Evolutionary conservation across 2,888 invertebrate species (phyloP).

Genomic region (Synergus itoensis): DNA sequence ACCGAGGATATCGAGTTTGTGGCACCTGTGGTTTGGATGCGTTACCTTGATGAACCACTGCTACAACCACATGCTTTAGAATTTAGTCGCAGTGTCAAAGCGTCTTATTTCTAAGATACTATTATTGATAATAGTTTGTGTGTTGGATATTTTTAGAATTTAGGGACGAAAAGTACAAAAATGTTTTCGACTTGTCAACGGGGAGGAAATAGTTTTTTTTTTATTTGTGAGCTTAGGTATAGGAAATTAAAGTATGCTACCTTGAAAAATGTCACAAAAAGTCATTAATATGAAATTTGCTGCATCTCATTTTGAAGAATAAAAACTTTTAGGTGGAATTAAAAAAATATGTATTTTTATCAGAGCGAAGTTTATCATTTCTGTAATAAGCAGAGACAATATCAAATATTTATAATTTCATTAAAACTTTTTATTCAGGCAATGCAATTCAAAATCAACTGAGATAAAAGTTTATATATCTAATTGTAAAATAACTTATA

Average conservation of each 20-base stretch:
- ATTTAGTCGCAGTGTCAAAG: not conserved
- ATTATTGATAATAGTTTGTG: not conserved
- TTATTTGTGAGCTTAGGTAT: no score
- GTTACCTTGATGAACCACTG: not conserved
- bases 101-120: not conserved
- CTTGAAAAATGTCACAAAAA: no score
- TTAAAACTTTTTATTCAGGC: not conserved
- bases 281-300: no score
- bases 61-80: not conserved
- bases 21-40: slow-evolving; percentile 7
- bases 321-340: no score
- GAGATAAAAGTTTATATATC: not conserved
- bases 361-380: no score
- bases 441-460: not conserved
- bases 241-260: no score
- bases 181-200: no score
- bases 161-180: no score
- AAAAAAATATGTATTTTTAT: no score
- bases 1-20: not conserved
- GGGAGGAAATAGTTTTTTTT: no score
- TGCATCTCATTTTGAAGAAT: no score
- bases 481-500: not conserved
- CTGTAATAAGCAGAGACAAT: not conserved
- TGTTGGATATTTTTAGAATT: no score
- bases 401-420: not conserved